A percentile compares a stretch with the other conserved stretches of the same genome.
Evolutionary conservation across 2,888 invertebrate species (phyloP).

Genomic region (Drosophila buzzatii): DNA sequence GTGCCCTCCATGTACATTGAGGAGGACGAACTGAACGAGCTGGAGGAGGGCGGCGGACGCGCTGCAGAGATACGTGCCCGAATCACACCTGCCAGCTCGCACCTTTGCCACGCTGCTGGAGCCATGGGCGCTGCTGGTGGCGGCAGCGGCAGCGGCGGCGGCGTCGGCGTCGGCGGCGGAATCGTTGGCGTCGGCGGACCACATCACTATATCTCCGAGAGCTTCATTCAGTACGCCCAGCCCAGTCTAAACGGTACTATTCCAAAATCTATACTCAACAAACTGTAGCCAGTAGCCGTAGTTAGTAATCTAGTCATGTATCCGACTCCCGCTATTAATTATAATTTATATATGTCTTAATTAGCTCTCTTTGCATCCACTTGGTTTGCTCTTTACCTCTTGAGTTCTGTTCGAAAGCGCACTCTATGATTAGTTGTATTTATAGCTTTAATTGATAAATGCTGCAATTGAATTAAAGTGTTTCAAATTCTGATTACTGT

Average conservation of each 20-base stretch:
- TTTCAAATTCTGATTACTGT: constrained; percentile 40
- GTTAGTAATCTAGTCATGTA: constrained; percentile 42
- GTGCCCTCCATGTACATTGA: constrained; percentile 86
- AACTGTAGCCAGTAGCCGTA: constrained; percentile 74
- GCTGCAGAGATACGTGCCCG: constrained; percentile 81
- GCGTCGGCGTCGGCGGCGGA: constrained; percentile 41
- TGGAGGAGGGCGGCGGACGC: constrained; percentile 82
- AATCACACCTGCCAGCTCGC: constrained; percentile 71
- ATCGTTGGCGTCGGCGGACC: constrained; percentile 75
- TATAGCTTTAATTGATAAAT: constrained; percentile 63
- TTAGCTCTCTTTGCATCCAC: constrained; percentile 41
- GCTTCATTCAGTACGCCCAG: constrained; percentile 86
- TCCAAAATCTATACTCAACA: constrained; percentile 84
- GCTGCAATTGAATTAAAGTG: constrained; percentile 42
- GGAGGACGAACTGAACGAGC: constrained; percentile 85
- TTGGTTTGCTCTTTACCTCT: constrained; percentile 53
- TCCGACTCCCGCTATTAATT: constrained; percentile 15
- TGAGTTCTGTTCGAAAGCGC: constrained; percentile 47
- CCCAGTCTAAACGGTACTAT: constrained; percentile 86
- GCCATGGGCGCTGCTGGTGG: constrained; percentile 20
- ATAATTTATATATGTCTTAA: constrained; percentile 17
- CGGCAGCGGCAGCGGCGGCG: neutral
- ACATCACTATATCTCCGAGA: constrained; percentile 85
- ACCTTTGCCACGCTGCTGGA: constrained; percentile 59
- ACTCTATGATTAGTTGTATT: constrained; percentile 58